Base-by-base conservation (phyloP, 2,888 invertebrate species). In the Helleia helle region DNA sequence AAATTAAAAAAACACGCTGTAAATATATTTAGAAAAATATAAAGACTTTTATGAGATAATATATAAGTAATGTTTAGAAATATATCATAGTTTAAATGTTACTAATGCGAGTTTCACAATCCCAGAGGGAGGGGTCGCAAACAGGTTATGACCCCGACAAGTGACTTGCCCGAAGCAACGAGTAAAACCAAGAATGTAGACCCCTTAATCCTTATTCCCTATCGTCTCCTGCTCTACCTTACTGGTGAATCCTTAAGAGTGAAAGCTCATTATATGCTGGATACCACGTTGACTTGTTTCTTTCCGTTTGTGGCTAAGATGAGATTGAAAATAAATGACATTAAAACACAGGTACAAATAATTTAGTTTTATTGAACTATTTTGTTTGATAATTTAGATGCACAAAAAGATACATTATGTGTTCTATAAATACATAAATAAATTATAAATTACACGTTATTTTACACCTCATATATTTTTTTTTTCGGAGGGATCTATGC, bases 71-170 rank as follows among this genome's bases (percentile, higher is more conserved):
- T 25, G 15, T 25, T 37, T 6, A 28, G 17, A 38, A 22, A 34
- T 18, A 31, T 12, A 31, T 39, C 39, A 30, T 39, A 39, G 51
- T 51, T 58, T 67, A 75, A 79, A 75, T 72, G 77, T 64, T 73
- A 63, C 71, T 73, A 74, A 75, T 75, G 68, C 62, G 63, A 65
- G 65, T 59, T 60, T 60, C 58, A 65, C 65, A 69, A 66, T 72
- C 74, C 73, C 74, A 64, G 59, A 71, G 77, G 71, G 79, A 76
- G 75, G 81, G 83, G 83, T 81, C 83, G 77, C 79, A 79, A 81
- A 81, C 83, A 83, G 83, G 83, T 81, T 83, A 80, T 83, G 83
- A 83, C 83, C 83, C 75, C 80, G 77, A 79, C 81, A 75, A 83
- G 77, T 80, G 76, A 77, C 80, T 81, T 70, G 80, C 71, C 74